Percentiles rank a stretch among this genome's conserved stretches.
Evolutionary conservation across 2,888 invertebrate genomes (phyloP).

Genomic region (Pediacus dermestoides): DNA sequence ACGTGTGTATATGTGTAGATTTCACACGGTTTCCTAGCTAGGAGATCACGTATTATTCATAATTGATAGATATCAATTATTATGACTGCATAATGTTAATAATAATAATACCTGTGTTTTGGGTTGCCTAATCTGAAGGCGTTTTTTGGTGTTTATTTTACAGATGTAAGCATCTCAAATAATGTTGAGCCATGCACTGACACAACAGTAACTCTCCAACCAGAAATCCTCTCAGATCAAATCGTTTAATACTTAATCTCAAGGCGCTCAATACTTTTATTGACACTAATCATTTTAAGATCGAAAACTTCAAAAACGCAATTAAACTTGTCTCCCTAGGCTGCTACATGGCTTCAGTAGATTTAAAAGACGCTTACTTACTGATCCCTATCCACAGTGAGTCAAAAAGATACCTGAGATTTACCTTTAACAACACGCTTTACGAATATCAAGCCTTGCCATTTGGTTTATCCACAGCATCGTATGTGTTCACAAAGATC

Average conservation of each 20-base stretch:
- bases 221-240: no score
- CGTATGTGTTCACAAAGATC: constrained; percentile 11
- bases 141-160: no score
- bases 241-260: constrained; percentile 19
- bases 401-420: constrained; percentile 15
- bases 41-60: no score
- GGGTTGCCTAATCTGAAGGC: no score
- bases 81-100: no score
- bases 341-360: constrained; percentile 16
- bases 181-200: no score
- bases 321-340: constrained; percentile 8
- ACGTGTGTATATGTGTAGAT: no score
- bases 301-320: constrained; percentile 15
- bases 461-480: constrained; percentile 19
- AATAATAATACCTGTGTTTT: no score
- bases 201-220: no score
- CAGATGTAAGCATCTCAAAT: no score
- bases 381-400: constrained; percentile 13
- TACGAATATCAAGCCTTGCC: constrained; percentile 20
- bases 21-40: no score
- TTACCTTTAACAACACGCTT: constrained; percentile 10
- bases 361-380: constrained; percentile 21
- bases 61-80: no score
- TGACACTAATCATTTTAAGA: constrained; percentile 16
- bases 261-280: constrained; percentile 16